Percentiles rank a stretch among this genome's conserved stretches.
phyloP scores from a whole-genome alignment of 2,888 invertebrate species.

The Drosophila atroscutellata region DNA sequence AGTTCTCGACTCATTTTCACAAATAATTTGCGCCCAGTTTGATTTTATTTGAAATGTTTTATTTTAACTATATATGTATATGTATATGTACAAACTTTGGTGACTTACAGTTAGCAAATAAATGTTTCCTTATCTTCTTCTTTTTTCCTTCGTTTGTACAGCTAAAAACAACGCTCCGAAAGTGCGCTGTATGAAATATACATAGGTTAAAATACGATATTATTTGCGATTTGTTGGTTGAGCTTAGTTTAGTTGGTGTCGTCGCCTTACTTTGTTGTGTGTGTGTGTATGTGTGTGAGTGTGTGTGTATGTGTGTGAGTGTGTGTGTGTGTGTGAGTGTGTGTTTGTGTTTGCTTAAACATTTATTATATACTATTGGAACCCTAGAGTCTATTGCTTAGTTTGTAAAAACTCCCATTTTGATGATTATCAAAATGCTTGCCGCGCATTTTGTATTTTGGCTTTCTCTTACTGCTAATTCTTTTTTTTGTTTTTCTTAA shows the following conservation, averaged over 20 bases:
- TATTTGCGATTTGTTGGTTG: constrained; percentile 53
- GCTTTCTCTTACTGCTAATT: constrained; percentile 36
- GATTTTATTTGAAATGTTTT: constrained; percentile 45
- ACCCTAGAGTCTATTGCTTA: constrained; percentile 42
- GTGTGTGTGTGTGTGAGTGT: constrained; percentile 2
- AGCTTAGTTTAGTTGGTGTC: constrained; percentile 42
- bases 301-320: neutral
- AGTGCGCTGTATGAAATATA: constrained; percentile 2
- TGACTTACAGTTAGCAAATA: constrained; percentile 64
- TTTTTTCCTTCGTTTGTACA: constrained; percentile 10
- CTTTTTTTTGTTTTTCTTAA: constrained; percentile 10
- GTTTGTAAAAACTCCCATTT: constrained; percentile 24
- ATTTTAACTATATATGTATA: constrained; percentile 44
- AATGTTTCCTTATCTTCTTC: neutral
- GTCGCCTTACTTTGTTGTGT: constrained; percentile 16
- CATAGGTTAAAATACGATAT: constrained; percentile 28
- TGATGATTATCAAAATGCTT: constrained; percentile 12
- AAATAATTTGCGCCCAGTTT: neutral
- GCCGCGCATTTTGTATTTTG: constrained; percentile 40
- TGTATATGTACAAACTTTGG: constrained; percentile 65
- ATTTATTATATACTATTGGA: constrained; percentile 20
- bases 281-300: neutral
- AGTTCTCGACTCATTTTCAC: neutral
- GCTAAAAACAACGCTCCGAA: constrained; percentile 43
- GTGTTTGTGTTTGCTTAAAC: constrained; percentile 17